phyloP scores from a whole-genome alignment of 92 coral and sea anemone genomes.

The Scolanthus callimorphus region DNA sequence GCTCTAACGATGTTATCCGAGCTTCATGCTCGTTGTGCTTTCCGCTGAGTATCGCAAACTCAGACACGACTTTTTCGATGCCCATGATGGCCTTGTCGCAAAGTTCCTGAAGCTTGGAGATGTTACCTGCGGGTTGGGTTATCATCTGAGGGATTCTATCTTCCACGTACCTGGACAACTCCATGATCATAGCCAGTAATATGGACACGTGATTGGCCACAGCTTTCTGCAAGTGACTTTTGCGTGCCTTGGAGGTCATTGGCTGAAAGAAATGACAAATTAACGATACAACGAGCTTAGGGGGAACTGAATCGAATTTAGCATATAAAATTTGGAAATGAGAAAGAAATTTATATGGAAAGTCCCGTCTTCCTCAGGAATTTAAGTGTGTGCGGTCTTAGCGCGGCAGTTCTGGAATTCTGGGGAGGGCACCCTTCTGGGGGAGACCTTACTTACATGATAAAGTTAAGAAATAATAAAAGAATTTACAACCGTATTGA shows the following conservation, averaged over 20 bases:
- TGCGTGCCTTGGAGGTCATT: constrained; percentile 12
- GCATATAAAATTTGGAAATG: too few species aligned
- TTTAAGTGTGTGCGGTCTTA: too few species aligned
- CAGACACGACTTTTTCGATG: background rate
- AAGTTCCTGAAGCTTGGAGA: background rate
- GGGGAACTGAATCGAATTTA: too few species aligned
- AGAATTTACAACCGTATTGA: too few species aligned
- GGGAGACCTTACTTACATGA: too few species aligned
- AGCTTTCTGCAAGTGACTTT: constrained; percentile 4
- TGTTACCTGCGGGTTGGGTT: background rate
- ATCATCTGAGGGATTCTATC: background rate
- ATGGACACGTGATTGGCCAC: background rate
- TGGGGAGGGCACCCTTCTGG: too few species aligned
- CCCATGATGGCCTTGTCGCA: background rate
- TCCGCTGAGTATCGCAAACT: background rate
- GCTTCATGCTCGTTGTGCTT: constrained; percentile 1
- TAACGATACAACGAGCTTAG: background rate
- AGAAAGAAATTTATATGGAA: too few species aligned
- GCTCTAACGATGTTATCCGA: constrained; percentile 13
- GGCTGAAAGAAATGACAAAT: background rate
- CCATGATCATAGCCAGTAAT: background rate
- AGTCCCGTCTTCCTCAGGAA: too few species aligned
- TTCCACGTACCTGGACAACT: constrained; percentile 4
- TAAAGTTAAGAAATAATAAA: too few species aligned
- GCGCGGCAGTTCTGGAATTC: too few species aligned